phyloP scores from a whole-genome alignment of 2,888 invertebrate species.

The Polydrusus cervinus region DNA sequence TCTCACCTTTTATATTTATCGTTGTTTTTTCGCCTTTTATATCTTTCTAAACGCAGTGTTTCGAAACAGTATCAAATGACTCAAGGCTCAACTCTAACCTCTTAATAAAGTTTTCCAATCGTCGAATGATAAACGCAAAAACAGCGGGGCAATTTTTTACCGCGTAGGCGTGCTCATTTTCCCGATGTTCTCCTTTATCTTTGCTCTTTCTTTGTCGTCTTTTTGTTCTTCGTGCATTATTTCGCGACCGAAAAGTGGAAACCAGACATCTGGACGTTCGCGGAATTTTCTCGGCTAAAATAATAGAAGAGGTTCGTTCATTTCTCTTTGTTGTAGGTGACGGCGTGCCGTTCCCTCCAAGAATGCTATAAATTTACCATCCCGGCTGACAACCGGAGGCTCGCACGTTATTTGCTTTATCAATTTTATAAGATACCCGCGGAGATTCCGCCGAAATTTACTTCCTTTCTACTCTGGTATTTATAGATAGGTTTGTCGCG shows the following conservation, averaged over 20 bases:
- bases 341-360: slow-evolving; percentile 64
- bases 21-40: slow-evolving; percentile 1
- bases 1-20: slow-evolving; percentile 1
- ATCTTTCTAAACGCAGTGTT: background rate
- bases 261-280: slow-evolving; percentile 65
- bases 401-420: slow-evolving; percentile 64
- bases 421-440: slow-evolving; percentile 61
- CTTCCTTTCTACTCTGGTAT: slow-evolving; percentile 37
- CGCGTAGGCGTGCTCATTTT: slow-evolving; percentile 52
- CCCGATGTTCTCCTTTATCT: slow-evolving; percentile 48
- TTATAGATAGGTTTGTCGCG: slow-evolving; percentile 34
- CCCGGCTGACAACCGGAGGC: slow-evolving; percentile 63
- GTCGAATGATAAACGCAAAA: slow-evolving; percentile 48
- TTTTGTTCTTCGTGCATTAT: slow-evolving; percentile 56
- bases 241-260: slow-evolving; percentile 54
- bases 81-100: slow-evolving; percentile 26
- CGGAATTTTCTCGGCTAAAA: slow-evolving; percentile 66
- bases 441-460: slow-evolving; percentile 52
- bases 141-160: slow-evolving; percentile 49
- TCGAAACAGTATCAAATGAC: slow-evolving; percentile 22
- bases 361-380: slow-evolving; percentile 57
- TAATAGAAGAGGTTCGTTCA: slow-evolving; percentile 62
- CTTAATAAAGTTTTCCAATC: slow-evolving; percentile 52
- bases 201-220: slow-evolving; percentile 45
- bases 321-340: slow-evolving; percentile 62